phyloP scores from a whole-genome alignment of 2,797 vertebrate species.

The Lutjanus argentimaculatus region DNA sequence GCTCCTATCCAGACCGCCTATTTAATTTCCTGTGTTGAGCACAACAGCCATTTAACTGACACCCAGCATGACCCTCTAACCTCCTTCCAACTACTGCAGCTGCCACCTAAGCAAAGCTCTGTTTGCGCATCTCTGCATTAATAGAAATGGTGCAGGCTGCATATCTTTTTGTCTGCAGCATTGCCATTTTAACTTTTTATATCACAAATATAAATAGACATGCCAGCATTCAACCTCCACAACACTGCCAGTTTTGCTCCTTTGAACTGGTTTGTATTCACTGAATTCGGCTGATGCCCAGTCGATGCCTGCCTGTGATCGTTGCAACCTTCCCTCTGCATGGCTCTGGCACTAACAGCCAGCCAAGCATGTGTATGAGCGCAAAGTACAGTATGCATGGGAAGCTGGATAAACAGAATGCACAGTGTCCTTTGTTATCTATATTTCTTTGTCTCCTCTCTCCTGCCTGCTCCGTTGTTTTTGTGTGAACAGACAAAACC shows the following conservation, averaged over 20 bases:
- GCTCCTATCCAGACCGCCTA: slow-evolving; percentile 40
- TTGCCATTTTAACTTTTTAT: slow-evolving; percentile 23
- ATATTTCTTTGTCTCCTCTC: slow-evolving; percentile 49
- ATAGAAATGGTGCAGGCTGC: slow-evolving; percentile 17
- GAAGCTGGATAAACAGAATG: slow-evolving; percentile 65
- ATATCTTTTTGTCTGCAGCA: slow-evolving; percentile 26
- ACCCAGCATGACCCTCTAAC: slow-evolving; percentile 63
- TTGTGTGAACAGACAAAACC: slow-evolving; percentile 56
- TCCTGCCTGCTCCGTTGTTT: slow-evolving; percentile 66
- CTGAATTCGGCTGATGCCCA: slow-evolving; percentile 58
- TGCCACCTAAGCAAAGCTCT: slow-evolving; percentile 39
- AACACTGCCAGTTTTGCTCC: slow-evolving; percentile 27
- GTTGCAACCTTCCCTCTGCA: slow-evolving; percentile 68
- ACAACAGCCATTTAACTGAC: slow-evolving; percentile 57
- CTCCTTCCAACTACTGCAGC: slow-evolving; percentile 37
- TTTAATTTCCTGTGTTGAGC: slow-evolving; percentile 58
- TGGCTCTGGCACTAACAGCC: slow-evolving; percentile 71
- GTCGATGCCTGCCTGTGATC: slow-evolving; percentile 69
- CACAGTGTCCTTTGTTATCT: slow-evolving; percentile 56
- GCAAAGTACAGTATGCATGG: slow-evolving; percentile 74
- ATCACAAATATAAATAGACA: slow-evolving; percentile 13
- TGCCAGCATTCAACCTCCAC: neutral
- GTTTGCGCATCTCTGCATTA: slow-evolving; percentile 44
- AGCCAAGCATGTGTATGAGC: slow-evolving; percentile 81
- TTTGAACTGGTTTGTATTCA: slow-evolving; percentile 44